phyloP scores from a whole-genome alignment of 2,797 vertebrate genomes.

The Gymnopithys bicolor region DNA sequence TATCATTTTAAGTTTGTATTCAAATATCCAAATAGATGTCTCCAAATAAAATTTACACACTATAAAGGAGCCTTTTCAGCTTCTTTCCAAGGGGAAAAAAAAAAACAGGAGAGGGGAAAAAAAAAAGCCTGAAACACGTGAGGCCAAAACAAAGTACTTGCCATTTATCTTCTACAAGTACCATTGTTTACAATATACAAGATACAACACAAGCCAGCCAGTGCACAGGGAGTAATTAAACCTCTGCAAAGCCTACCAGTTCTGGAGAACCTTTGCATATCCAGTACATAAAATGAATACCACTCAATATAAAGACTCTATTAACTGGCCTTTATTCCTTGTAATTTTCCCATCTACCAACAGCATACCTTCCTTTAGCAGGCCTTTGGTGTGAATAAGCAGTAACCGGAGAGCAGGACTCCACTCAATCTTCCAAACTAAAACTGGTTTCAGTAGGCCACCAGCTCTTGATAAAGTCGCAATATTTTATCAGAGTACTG shows the following conservation, averaged over 20 bases:
- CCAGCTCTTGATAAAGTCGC: neutral
- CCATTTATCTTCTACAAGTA: neutral
- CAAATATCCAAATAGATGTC: neutral
- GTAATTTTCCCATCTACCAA: neutral
- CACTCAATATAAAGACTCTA: neutral
- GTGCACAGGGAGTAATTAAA: neutral
- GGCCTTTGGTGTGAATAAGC: neutral
- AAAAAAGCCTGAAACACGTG: neutral
- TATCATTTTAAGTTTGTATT: neutral
- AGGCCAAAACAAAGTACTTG: neutral
- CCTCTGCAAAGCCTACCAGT: neutral
- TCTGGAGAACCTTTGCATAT: neutral
- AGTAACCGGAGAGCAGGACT: neutral
- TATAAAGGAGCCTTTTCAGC: neutral
- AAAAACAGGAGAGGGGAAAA: neutral
- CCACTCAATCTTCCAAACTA: neutral
- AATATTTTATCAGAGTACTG: neutral
- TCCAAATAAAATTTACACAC: neutral
- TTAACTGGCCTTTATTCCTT: neutral
- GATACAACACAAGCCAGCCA: neutral
- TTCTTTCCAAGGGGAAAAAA: neutral
- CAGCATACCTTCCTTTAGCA: neutral
- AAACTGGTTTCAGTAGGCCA: neutral
- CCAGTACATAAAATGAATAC: neutral
- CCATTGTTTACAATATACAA: neutral